Base-by-base conservation (phyloP, 1,140 invertebrate species). In the Dreissena rostriformis region DNA sequence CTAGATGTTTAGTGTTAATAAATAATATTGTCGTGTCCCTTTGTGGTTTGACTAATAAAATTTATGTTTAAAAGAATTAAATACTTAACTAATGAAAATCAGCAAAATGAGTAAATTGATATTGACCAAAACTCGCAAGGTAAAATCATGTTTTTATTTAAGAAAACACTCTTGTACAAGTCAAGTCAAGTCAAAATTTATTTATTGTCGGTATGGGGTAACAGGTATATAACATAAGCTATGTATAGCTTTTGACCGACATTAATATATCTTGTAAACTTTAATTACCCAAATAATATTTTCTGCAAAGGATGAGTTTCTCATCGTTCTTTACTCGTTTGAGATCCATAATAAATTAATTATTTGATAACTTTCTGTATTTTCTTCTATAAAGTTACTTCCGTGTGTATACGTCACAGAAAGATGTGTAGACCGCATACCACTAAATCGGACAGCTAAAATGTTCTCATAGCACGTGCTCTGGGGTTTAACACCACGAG, bases 301-400 rank as follows among this genome's bases (percentile, higher is more conserved):
- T 84, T 24, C 74, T 77, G 53, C 82, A 77, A 7, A 84, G 53
- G 6, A 71, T 66, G 1, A 84, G 29, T 65, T 84, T 84, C 8
- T 84, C 82, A 61, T 77, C 73, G 71, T 72, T 72, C 65, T 84
- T 84, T 39, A 84, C 74, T 72, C 82, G 75, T 72, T 66, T 70
- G 28, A 84, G 57, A 78, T 84, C 82, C 82, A 84, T 84, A 39
- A 39, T 39, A 39, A 39, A 39, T 39, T 5, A 39, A 39, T 39
- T 39, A 39, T 39, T 22, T 22, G 39, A 39, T 39, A 39, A 39
- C 39, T 39, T 39, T 39, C 2, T 39, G 2, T 39, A 39, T 39
- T 63, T 63, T 63, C 61, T 63, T n/a, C 24, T 63, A 26, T 26
- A 63, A 63, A 63, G 11, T 63, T 39, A 39, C 39, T 39, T 39